These are phyloP conservation scores for Cheiracanthium punctorium DNA, from an alignment of 2,888 invertebrate species.

Conservation along the genomic window DNA sequence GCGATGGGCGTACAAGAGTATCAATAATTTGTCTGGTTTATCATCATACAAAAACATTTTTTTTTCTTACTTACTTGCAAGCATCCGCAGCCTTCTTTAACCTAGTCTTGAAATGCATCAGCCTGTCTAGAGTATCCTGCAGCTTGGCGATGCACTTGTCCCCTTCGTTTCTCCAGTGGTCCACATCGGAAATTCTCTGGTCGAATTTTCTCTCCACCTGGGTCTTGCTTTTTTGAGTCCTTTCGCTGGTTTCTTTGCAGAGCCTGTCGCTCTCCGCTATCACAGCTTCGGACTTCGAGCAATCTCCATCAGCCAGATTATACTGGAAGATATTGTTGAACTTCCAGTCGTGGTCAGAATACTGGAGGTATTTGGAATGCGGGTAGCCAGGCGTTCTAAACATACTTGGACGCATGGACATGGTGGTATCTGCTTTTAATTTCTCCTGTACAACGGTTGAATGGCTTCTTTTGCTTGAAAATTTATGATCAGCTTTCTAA, in stretches of 20 bases:
- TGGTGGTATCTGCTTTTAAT: neutral
- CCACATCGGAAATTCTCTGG: conserved; percentile 54
- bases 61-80: conserved; percentile 2
- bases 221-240: conserved; percentile 32
- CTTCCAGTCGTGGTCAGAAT: conserved; percentile 56
- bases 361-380: conserved; percentile 34
- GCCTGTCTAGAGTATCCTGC: conserved; percentile 40
- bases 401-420: neutral
- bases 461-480: too few species aligned
- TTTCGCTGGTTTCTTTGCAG: conserved; percentile 38
- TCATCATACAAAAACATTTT: too few species aligned
- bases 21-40: too few species aligned
- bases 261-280: conserved; percentile 48
- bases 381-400: conserved; percentile 51
- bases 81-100: conserved; percentile 28
- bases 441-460: too few species aligned
- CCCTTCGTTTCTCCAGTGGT: conserved; percentile 47
- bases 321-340: conserved; percentile 50
- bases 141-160: conserved; percentile 38
- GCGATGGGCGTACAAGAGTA: too few species aligned
- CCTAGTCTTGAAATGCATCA: conserved; percentile 36
- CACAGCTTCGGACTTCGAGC: conserved; percentile 48
- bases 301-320: conserved; percentile 47
- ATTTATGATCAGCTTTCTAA: too few species aligned
- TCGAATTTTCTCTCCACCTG: conserved; percentile 59